phyloP scores from a whole-genome alignment of 2,888 invertebrate genomes.

The Terebella lapidaria region DNA sequence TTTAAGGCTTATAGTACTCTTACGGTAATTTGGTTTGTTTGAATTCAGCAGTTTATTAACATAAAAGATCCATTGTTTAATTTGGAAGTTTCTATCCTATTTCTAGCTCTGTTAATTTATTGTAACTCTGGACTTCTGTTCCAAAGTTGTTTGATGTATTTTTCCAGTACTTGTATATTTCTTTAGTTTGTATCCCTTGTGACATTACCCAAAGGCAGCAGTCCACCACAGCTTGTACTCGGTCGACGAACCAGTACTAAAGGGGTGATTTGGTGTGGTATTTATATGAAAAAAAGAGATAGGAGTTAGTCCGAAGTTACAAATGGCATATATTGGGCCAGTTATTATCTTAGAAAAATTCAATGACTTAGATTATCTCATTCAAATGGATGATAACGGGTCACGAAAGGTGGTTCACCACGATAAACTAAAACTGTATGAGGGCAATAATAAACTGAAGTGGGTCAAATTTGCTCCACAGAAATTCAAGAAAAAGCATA shows the following conservation, averaged over 20 bases:
- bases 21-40: too few relatives aligned
- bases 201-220: background rate
- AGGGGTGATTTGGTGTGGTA: too few relatives aligned
- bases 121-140: too few relatives aligned
- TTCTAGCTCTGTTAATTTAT: too few relatives aligned
- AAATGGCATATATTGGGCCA: background rate
- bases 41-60: too few relatives aligned
- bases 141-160: too few relatives aligned
- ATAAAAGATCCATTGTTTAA: too few relatives aligned
- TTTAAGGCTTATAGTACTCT: background rate
- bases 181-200: too few relatives aligned
- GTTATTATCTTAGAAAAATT: background rate
- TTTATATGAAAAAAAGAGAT: background rate
- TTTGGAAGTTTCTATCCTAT: too few relatives aligned
- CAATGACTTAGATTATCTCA: background rate
- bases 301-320: background rate
- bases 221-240: background rate
- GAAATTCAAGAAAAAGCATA: too few relatives aligned
- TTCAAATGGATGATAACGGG: background rate
- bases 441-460: background rate
- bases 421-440: too few relatives aligned
- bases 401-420: background rate
- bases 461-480: background rate
- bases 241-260: background rate
- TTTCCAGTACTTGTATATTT: too few relatives aligned